Evolutionary conservation across 1,140 invertebrate genomes (phyloP).

Genomic region (Bombus waltoni): DNA sequence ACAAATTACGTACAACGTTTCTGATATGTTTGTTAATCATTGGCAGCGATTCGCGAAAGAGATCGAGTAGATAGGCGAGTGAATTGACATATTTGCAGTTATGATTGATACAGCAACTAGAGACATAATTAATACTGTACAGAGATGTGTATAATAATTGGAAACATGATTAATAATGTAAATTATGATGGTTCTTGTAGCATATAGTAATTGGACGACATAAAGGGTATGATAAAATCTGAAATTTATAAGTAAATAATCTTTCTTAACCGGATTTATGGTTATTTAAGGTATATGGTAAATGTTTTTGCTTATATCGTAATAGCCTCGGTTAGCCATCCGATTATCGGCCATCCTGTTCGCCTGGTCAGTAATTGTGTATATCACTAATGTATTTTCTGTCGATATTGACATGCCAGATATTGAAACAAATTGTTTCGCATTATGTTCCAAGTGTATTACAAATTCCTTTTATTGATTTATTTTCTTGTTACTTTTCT

Average conservation of each 20-base stretch:
- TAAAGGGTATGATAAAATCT: background rate
- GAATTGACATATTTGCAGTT: too few relatives aligned
- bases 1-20: too few relatives aligned
- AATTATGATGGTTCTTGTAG: background rate
- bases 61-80: too few relatives aligned
- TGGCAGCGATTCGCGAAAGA: too few relatives aligned
- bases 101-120: too few relatives aligned
- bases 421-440: slow-evolving; percentile 55
- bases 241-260: slow-evolving; percentile 26
- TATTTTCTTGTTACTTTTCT: slow-evolving; percentile 6
- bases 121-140: too few relatives aligned
- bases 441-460: background rate
- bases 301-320: slow-evolving; percentile 38
- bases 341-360: slow-evolving; percentile 50
- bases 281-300: slow-evolving; percentile 18
- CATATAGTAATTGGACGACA: background rate
- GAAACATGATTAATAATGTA: too few relatives aligned
- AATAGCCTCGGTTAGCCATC: background rate
- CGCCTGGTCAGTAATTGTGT: slow-evolving; percentile 39
- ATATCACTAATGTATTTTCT: slow-evolving; percentile 24
- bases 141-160: too few relatives aligned
- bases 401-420: slow-evolving; percentile 26
- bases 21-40: too few relatives aligned
- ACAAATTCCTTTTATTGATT: slow-evolving; percentile 18
- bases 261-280: slow-evolving; percentile 25